phyloP scores from a whole-genome alignment of 2,113 vertebrate species.

The Semicossyphus pulcher region DNA sequence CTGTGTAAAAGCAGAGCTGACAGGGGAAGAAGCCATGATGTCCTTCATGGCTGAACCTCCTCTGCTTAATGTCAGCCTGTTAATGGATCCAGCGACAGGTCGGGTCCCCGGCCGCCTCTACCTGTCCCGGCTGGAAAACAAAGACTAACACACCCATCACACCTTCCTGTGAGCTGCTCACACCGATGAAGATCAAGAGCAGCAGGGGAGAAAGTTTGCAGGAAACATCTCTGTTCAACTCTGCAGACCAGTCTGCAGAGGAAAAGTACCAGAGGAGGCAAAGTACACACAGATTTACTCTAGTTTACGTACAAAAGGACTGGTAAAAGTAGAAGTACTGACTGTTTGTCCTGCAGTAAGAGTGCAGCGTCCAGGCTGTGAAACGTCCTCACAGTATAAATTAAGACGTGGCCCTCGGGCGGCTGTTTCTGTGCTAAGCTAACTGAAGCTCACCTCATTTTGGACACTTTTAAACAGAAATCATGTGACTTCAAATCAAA shows the following conservation, averaged over 20 bases:
- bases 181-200: conserved; percentile 43
- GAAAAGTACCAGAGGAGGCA: no score
- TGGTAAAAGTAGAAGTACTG: no score
- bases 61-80: conserved; percentile 75
- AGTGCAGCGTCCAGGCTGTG: no score
- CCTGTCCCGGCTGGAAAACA: conserved; percentile 46
- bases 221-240: conserved; percentile 25
- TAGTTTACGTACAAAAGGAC: no score
- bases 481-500: no score
- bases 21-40: conserved; percentile 42
- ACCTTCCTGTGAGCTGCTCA: conserved; percentile 44
- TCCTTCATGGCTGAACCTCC: conserved; percentile 57
- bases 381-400: no score
- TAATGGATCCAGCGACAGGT: conserved; percentile 72
- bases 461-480: no score
- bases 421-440: no score
- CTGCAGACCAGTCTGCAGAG: not conserved
- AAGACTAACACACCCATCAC: conserved; percentile 50
- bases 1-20: conserved; percentile 43
- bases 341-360: no score
- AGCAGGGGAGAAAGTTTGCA: conserved; percentile 2
- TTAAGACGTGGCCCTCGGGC: no score
- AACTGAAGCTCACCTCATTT: no score
- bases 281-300: no score
- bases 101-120: conserved; percentile 13